A percentile compares a stretch with the other conserved stretches of the same genome.
These are phyloP conservation scores for Gambusia yucatana DNA, from an alignment of 2,797 vertebrate species.

Conservation along the genomic window DNA sequence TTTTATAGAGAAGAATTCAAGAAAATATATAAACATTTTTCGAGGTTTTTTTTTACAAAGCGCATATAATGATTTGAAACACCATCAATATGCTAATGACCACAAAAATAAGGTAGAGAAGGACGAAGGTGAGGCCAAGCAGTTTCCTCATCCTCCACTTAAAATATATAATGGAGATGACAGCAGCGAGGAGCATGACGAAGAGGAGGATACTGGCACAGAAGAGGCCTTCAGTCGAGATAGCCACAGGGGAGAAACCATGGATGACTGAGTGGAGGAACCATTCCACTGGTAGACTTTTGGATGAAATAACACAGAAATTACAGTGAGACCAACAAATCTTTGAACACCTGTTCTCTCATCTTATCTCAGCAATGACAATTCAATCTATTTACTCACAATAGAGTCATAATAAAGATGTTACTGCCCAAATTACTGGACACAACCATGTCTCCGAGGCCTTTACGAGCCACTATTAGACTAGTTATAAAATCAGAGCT, in stretches of 20 bases:
- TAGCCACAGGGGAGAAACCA: constrained; percentile 84
- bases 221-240: constrained; percentile 96
- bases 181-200: constrained; percentile 97
- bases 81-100: constrained; percentile 95
- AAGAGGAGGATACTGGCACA: constrained; percentile 96
- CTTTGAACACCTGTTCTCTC: background rate
- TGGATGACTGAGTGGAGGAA: constrained; percentile 86
- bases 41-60: constrained; percentile 62
- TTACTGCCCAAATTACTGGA: no score
- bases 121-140: constrained; percentile 91
- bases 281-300: constrained; percentile 91
- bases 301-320: constrained; percentile 10
- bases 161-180: constrained; percentile 89
- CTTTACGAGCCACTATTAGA: constrained; percentile 97
- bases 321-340: background rate
- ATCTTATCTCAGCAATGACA: background rate
- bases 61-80: constrained; percentile 91
- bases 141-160: constrained; percentile 97
- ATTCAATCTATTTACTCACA: constrained; percentile 77
- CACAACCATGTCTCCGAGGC: constrained; percentile 89
- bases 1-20: background rate
- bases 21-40: background rate
- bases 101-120: constrained; percentile 94
- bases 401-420: no score
- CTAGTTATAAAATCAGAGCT: constrained; percentile 98